phyloP scores from a whole-genome alignment of 2,113 vertebrate genomes.

The Otocyon megalotis region DNA sequence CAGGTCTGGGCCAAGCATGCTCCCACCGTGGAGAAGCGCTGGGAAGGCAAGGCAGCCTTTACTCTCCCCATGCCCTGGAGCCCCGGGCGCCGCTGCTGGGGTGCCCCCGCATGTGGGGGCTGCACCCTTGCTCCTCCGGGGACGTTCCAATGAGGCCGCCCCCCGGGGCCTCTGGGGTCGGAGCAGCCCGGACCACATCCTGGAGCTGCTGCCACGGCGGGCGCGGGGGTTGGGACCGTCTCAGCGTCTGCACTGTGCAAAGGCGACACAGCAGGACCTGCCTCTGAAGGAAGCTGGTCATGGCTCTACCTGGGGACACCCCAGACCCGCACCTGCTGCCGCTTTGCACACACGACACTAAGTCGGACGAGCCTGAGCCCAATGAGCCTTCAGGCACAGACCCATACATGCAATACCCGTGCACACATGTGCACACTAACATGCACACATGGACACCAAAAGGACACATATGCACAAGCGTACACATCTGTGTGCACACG shows the following conservation, averaged over 20 bases:
- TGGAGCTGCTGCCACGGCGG: not conserved
- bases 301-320: not conserved
- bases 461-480: not conserved
- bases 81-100: not conserved
- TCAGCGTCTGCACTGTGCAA: not conserved
- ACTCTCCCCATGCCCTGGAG: not conserved
- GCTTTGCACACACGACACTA: too few relatives aligned
- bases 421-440: not conserved
- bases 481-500: not conserved
- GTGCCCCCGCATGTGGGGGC: not conserved
- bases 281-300: not conserved
- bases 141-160: not conserved
- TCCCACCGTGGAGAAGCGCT: fast-evolving
- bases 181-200: too few relatives aligned
- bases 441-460: not conserved
- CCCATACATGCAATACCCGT: fast-evolving
- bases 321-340: too few relatives aligned
- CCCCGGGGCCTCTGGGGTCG: not conserved
- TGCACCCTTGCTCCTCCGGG: not conserved
- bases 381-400: not conserved
- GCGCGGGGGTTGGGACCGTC: not conserved
- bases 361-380: not conserved
- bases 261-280: not conserved
- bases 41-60: not conserved
- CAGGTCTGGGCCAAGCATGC: not conserved